Evolutionary conservation across 2,888 invertebrate species (phyloP), one percentile per base, ranked within the genome.

Genomic region (Oxytorus armatus): DNA sequence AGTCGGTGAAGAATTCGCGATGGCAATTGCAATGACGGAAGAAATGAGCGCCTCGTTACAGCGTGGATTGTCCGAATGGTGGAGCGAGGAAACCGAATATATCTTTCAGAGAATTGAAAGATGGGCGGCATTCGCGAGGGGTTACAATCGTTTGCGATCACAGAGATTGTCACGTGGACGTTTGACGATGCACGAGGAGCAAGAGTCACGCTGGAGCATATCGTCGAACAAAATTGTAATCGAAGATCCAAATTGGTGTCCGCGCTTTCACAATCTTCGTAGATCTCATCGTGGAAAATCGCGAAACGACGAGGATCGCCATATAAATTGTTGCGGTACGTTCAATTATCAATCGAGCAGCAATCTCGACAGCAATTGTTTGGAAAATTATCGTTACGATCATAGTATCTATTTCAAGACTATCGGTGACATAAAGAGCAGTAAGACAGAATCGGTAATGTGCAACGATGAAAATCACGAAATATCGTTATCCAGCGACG

Each of bases 331-430:
- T 81, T 91, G 91, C 72, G 86, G 86, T 0, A 84, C 83, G 0
- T 88, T 89, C 18, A 88, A 88, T 73, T 92, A 92, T 36, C 89
- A 89, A 63, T 89, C 91, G 8, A 90, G 88, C 78, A 87, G 84
- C 18, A 86, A 88, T 21, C 77, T 92, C 23, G 91, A 91, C 65
- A 91, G 86, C 63, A 86, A 81, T 16, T 91, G 91, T 14, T 76
- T 92, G 65, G 90, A 92, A 70, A 87, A 85, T 1, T 91, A 91
- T 73, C 86, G 91, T 23, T 90, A 91, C 76, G 92, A 92, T 68
- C 91, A 91, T 68, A 92, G 92, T 53, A 91, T 92, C 44, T 92
- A 92, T 68, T 92, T 92, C 77, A 91, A 92, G 82, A 92, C 91
- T 0, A 88, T 92, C 25, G 92, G 91, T 1, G 92, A 92, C 61